phyloP scores from a whole-genome alignment of 2,797 vertebrate species.

The Prunella strophiata region DNA sequence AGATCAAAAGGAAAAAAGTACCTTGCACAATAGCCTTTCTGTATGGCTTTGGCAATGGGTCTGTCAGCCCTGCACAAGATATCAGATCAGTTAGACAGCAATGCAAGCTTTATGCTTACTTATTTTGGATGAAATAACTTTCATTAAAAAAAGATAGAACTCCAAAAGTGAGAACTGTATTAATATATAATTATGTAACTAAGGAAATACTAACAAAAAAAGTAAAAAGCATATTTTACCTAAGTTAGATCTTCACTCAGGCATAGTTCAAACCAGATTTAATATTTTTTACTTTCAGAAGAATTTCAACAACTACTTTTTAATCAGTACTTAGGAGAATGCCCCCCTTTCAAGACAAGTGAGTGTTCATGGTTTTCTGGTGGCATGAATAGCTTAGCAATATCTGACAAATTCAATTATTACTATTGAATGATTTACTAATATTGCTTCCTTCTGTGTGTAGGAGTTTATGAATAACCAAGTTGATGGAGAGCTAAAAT shows the following conservation, averaged over 20 bases:
- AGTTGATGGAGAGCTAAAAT: neutral
- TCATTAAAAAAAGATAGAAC: neutral
- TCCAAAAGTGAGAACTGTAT: neutral
- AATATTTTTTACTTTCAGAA: neutral
- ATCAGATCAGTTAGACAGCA: neutral
- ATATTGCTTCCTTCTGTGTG: neutral
- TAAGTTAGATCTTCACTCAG: neutral
- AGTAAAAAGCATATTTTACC: neutral
- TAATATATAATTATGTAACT: neutral
- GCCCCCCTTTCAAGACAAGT: neutral
- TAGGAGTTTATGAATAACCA: slow-evolving; percentile 23
- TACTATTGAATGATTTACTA: slow-evolving; percentile 4
- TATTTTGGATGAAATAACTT: neutral
- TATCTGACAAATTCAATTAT: neutral
- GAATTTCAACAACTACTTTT: neutral
- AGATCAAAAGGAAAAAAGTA: neutral
- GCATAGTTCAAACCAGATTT: neutral
- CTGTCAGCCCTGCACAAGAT: neutral
- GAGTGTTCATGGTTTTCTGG: neutral
- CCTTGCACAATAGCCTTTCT: neutral
- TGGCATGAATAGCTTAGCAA: neutral
- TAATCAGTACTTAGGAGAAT: neutral
- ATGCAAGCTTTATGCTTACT: neutral
- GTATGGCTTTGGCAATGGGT: neutral
- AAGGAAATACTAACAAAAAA: neutral